Conservation (phyloP, 1,140 invertebrate genomes). For the Andricus grossulariae region DNA sequence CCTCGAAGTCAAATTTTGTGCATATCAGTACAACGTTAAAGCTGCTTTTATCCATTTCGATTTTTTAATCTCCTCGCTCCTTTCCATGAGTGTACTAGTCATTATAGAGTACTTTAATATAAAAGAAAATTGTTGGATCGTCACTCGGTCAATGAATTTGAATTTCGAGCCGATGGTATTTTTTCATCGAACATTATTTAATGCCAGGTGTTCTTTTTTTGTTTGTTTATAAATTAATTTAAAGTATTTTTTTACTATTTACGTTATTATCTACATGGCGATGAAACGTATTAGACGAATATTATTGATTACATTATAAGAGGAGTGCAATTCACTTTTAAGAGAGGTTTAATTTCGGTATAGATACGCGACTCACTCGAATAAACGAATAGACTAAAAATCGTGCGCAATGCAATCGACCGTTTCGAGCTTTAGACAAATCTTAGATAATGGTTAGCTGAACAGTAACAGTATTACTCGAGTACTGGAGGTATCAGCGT, state of each 20-base stretch:
- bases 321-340: constrained; percentile 30
- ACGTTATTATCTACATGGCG: constrained; percentile 19
- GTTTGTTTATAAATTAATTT: constrained; percentile 24
- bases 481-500: constrained; percentile 52
- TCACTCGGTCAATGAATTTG: neutral
- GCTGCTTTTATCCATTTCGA: constrained; percentile 12
- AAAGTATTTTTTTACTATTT: constrained; percentile 32
- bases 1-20: constrained; percentile 4
- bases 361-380: constrained; percentile 29
- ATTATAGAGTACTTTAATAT: constrained; percentile 27
- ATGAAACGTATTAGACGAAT: constrained; percentile 29
- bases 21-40: constrained; percentile 7
- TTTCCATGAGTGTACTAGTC: constrained; percentile 31
- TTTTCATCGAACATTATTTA: constrained; percentile 31
- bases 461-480: constrained; percentile 53
- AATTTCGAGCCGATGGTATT: constrained; percentile 17
- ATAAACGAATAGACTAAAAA: constrained; percentile 32
- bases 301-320: constrained; percentile 18
- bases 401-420: constrained; percentile 28
- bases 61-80: constrained; percentile 30
- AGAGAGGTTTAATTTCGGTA: constrained; percentile 31
- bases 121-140: constrained; percentile 17
- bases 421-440: constrained; percentile 39
- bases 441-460: constrained; percentile 50
- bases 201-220: constrained; percentile 15